Conservation (phyloP, 2,797 vertebrate genomes). For the Tragopan temminckii region DNA sequence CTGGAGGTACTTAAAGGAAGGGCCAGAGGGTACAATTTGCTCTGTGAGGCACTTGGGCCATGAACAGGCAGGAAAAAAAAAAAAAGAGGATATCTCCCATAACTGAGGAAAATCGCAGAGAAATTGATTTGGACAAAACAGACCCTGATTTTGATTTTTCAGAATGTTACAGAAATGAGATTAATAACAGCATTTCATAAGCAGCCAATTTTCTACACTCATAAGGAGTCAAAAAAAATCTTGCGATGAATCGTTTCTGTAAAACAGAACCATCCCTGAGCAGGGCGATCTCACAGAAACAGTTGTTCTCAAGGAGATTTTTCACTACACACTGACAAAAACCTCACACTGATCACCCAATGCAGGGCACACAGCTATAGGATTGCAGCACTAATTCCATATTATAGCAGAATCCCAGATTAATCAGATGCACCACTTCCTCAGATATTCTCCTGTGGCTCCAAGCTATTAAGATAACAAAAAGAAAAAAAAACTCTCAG, state of each 20-base stretch:
- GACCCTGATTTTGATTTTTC: background rate
- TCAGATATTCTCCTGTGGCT: background rate
- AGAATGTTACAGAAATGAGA: background rate
- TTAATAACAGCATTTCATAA: fast-evolving
- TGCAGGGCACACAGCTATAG: background rate
- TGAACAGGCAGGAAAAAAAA: background rate
- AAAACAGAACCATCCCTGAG: background rate
- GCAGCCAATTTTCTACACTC: background rate
- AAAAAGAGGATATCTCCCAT: fast-evolving
- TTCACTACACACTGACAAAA: background rate
- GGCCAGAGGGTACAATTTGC: background rate
- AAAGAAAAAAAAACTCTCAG: background rate
- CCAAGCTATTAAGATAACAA: background rate
- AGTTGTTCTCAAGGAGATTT: background rate
- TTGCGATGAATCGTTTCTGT: background rate
- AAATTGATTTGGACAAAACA: background rate
- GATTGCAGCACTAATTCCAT: background rate
- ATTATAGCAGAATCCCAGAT: background rate
- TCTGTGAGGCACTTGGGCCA: background rate
- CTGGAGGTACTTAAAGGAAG: too few species aligned
- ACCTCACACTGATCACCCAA: background rate
- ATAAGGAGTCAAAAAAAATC: background rate
- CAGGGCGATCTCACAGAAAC: background rate
- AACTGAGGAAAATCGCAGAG: background rate
- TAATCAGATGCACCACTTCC: background rate